These are phyloP conservation scores for Alethe diademata DNA, from an alignment of 2,113 vertebrate species.

Conservation along the genomic window DNA sequence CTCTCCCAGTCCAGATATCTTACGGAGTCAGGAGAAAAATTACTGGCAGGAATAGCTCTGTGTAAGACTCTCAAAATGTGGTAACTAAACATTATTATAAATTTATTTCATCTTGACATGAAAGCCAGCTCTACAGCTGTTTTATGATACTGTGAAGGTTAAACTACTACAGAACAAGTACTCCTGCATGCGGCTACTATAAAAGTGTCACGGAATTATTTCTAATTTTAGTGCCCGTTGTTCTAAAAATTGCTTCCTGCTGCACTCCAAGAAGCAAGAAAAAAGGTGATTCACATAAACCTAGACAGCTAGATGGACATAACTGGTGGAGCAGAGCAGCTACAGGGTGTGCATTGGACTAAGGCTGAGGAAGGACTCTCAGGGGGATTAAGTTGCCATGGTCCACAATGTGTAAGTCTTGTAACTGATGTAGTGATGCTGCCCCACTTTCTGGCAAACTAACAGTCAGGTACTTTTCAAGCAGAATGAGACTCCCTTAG, in stretches of 20 bases:
- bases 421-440: background rate
- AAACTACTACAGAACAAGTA: constrained; percentile 7
- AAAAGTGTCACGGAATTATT: constrained; percentile 60
- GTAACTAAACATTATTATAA: constrained; percentile 29
- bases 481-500: background rate
- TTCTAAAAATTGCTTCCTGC: constrained; percentile 12
- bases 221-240: constrained; percentile 35
- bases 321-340: background rate
- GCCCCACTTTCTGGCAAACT: background rate
- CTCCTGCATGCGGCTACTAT: constrained; percentile 4
- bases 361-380: background rate
- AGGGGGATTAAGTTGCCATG: background rate
- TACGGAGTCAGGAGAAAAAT: background rate
- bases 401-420: accelerated
- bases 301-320: background rate
- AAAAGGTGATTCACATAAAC: constrained; percentile 45
- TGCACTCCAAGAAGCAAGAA: constrained; percentile 42
- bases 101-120: constrained; percentile 53
- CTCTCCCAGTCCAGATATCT: background rate
- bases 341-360: background rate
- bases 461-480: background rate
- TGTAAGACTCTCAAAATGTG: background rate
- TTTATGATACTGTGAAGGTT: constrained; percentile 52
- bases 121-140: constrained; percentile 16
- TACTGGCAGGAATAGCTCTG: background rate